These are phyloP conservation scores for Zeuzera pyrina DNA, from an alignment of 2,888 invertebrate genomes.

Conservation along the genomic window DNA sequence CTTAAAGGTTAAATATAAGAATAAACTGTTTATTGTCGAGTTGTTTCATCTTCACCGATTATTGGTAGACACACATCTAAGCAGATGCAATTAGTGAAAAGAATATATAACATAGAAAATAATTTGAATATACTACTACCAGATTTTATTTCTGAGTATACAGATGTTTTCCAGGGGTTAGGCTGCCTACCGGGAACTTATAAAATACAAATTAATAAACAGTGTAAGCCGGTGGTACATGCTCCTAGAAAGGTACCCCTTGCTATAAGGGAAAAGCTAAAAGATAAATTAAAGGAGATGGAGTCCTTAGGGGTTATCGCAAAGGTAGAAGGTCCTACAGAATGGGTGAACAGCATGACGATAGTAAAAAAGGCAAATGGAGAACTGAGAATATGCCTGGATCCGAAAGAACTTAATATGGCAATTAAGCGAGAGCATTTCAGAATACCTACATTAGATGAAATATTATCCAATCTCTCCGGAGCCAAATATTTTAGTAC, in stretches of 20 bases:
- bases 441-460: conserved; percentile 13
- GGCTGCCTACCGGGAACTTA: conserved; percentile 11
- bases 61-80: conserved; percentile 13
- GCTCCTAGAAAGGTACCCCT: conserved; percentile 17
- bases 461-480: too few species aligned
- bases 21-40: conserved; percentile 9
- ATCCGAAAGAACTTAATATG: conserved; percentile 18
- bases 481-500: conserved; percentile 20
- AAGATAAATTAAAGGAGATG: too few species aligned
- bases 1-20: conserved; percentile 12
- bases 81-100: conserved; percentile 13
- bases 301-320: conserved; percentile 13
- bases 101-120: conserved; percentile 5
- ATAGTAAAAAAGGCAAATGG: conserved; percentile 20
- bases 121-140: neutral
- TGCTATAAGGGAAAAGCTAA: conserved; percentile 11
- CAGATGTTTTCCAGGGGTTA: conserved; percentile 10
- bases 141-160: conserved; percentile 8
- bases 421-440: conserved; percentile 17
- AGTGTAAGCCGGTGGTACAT: conserved; percentile 14
- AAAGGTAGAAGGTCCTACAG: conserved; percentile 18
- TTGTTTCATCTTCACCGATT: conserved; percentile 11
- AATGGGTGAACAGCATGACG: conserved; percentile 22
- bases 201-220: conserved; percentile 10
- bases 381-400: conserved; percentile 19